These are phyloP conservation scores for Ophioninae sp. DNA, from an alignment of 2,888 invertebrate genomes.

Conservation along the genomic window DNA sequence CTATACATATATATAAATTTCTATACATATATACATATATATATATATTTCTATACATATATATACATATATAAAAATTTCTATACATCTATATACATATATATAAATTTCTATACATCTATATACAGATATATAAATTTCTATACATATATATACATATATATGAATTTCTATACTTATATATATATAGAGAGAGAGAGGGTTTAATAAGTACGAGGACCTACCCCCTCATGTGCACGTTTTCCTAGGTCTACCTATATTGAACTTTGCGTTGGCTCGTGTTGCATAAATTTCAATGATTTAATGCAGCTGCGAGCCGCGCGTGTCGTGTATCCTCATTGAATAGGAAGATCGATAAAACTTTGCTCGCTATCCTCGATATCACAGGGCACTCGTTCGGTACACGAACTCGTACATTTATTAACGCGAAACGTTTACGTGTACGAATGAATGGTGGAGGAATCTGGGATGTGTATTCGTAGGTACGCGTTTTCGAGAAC, in stretches of 20 bases:
- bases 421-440: conserved; percentile 16
- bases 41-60: too few species aligned
- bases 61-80: too few species aligned
- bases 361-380: conserved; percentile 64
- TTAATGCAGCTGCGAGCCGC: conserved; percentile 77
- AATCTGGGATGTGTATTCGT: not conserved
- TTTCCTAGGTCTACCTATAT: not conserved
- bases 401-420: not conserved
- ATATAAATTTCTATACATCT: too few species aligned
- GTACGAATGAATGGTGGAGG: too few species aligned
- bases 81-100: too few species aligned
- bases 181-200: not conserved
- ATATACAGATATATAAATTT: too few species aligned
- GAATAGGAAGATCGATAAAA: conserved; percentile 76
- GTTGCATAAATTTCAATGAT: conserved; percentile 81
- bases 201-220: conserved; percentile 33
- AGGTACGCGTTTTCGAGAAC: conserved; percentile 18
- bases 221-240: conserved; percentile 10
- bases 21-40: too few species aligned
- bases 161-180: too few species aligned
- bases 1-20: too few species aligned
- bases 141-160: not conserved
- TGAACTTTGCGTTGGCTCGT: conserved; percentile 58
- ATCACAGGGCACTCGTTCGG: conserved; percentile 50
- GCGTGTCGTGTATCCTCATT: conserved; percentile 74